Conservation (phyloP, 2,888 invertebrate genomes). For the Gandaritis pyraliata region DNA sequence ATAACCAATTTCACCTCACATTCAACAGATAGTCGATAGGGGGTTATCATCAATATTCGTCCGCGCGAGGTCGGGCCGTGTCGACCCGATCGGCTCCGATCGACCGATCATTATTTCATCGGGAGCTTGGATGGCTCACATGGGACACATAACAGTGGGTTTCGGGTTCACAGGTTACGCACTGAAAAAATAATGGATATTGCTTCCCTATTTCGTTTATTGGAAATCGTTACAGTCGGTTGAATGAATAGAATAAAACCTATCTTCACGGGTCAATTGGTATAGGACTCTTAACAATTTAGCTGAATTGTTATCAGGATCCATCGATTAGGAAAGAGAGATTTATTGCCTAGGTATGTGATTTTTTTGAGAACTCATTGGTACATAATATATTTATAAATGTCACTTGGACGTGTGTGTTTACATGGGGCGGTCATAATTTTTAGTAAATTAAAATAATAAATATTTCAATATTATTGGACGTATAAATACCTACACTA, state of each 20-base stretch:
- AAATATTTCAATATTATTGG: no score
- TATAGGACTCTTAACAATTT: conserved; percentile 20
- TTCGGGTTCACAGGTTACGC: conserved; percentile 51
- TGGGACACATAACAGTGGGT: conserved; percentile 65
- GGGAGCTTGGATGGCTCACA: conserved; percentile 59
- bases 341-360: neutral
- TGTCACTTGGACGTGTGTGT: no score
- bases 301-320: conserved; percentile 14
- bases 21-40: conserved; percentile 69
- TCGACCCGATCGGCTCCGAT: conserved; percentile 45
- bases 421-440: no score
- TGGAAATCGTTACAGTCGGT: conserved; percentile 52
- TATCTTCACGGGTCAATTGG: conserved; percentile 36
- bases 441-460: no score
- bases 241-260: conserved; percentile 36
- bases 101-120: conserved; percentile 73
- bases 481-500: no score
- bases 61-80: conserved; percentile 47
- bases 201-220: conserved; percentile 53
- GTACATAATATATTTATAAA: no score
- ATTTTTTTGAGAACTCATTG: no score
- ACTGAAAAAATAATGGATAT: conserved; percentile 55
- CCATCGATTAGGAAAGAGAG: neutral
- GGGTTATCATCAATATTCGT: conserved; percentile 64
- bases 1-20: conserved; percentile 48